These are phyloP conservation scores for Galemys pyrenaicus DNA, from an alignment of 2,113 vertebrate species.

Conservation along the genomic window DNA sequence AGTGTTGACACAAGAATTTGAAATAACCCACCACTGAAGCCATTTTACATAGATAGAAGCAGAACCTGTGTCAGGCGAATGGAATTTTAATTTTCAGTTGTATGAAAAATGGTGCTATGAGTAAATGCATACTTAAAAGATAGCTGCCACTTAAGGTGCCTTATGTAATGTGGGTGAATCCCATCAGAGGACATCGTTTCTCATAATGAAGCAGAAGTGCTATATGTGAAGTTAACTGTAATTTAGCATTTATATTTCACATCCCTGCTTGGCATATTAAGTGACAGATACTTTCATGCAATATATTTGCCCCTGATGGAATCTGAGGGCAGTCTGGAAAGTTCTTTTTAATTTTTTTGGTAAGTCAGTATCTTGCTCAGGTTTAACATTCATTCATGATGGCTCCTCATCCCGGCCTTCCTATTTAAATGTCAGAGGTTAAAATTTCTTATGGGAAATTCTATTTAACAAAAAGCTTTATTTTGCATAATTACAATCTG, in stretches of 20 bases:
- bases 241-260: slow-evolving; percentile 54
- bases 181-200: slow-evolving; percentile 28
- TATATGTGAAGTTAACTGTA: slow-evolving; percentile 25
- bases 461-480: slow-evolving; percentile 68
- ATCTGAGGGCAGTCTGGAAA: slow-evolving; percentile 43
- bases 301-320: slow-evolving; percentile 37
- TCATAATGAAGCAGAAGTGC: slow-evolving; percentile 32
- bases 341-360: slow-evolving; percentile 52
- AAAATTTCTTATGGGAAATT: slow-evolving; percentile 60
- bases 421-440: slow-evolving; percentile 62
- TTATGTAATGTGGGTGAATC: neutral
- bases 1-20: slow-evolving; percentile 10
- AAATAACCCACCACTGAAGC: neutral
- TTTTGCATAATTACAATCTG: slow-evolving; percentile 61
- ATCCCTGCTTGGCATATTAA: slow-evolving; percentile 41
- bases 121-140: slow-evolving; percentile 15
- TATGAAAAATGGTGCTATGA: slow-evolving; percentile 57
- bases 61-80: slow-evolving; percentile 12
- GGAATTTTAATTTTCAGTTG: slow-evolving; percentile 54
- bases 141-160: slow-evolving; percentile 24
- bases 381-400: slow-evolving; percentile 61
- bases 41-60: slow-evolving; percentile 39
- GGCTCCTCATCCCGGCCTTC: slow-evolving; percentile 9
- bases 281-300: slow-evolving; percentile 30
- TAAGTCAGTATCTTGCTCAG: slow-evolving; percentile 54